Percentiles rank a stretch among this genome's conserved stretches.
Evolutionary conservation across 2,113 vertebrate species (phyloP).

Genomic region (Xyliphius kryptos): DNA sequence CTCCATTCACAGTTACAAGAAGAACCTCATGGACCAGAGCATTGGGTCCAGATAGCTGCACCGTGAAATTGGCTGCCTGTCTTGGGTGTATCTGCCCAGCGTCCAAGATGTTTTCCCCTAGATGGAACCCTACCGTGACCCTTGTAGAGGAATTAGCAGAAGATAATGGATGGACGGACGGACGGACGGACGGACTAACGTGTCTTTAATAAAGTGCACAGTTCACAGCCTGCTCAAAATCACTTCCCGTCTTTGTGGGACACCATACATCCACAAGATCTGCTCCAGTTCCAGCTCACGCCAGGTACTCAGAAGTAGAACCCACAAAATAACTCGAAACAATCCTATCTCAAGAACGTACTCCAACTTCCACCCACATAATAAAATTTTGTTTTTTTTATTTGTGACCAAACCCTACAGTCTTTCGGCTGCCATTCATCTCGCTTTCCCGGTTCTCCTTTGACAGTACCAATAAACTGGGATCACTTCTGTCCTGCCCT

Average conservation of each 20-base stretch:
- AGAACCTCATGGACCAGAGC: too few relatives aligned
- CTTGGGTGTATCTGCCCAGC: too few relatives aligned
- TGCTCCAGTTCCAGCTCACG: background rate
- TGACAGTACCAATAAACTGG: background rate
- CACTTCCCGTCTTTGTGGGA: background rate
- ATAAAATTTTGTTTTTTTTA: background rate
- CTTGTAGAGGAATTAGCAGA: too few relatives aligned
- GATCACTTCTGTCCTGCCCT: background rate
- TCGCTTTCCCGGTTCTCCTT: background rate
- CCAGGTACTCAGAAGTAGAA: background rate
- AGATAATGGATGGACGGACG: too few relatives aligned
- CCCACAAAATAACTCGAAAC: background rate
- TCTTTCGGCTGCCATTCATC: background rate
- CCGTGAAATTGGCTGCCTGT: too few relatives aligned
- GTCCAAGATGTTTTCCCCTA: too few relatives aligned
- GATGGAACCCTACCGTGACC: too few relatives aligned
- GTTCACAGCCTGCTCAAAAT: too few relatives aligned
- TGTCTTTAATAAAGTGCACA: too few relatives aligned
- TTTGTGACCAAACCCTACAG: background rate
- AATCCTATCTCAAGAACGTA: background rate
- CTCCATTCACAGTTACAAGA: too few relatives aligned
- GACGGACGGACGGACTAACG: too few relatives aligned
- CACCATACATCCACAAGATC: background rate
- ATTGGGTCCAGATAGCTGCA: too few relatives aligned
- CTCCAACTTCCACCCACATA: background rate